Evolutionary conservation across 2,113 vertebrate species (phyloP).

Genomic region (Cnemophilus loriae): DNA sequence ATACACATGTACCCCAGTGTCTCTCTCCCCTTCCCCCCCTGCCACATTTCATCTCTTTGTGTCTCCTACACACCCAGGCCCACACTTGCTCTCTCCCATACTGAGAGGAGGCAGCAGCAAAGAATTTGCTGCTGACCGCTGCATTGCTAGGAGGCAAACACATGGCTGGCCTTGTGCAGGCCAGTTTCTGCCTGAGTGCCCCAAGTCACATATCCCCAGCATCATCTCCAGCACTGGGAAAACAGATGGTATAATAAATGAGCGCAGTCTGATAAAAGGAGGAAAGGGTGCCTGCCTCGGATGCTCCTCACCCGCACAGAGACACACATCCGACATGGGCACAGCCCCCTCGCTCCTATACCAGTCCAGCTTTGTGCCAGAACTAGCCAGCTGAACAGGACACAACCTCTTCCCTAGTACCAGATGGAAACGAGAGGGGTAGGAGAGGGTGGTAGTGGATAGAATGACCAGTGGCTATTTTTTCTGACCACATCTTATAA

Average conservation of each 20-base stretch:
- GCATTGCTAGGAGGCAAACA: conserved; percentile 67
- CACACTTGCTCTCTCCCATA: conserved; percentile 42
- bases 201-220: conserved; percentile 53
- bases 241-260: conserved; percentile 73
- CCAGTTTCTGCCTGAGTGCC: conserved; percentile 70
- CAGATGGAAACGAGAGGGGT: neutral
- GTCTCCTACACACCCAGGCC: conserved; percentile 48
- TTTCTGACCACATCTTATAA: neutral
- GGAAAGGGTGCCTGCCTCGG: conserved; percentile 41
- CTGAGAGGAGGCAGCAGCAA: conserved; percentile 58
- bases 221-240: conserved; percentile 65
- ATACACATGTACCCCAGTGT: neutral
- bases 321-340: neutral
- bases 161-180: conserved; percentile 65
- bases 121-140: conserved; percentile 70
- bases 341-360: neutral
- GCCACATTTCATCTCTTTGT: conserved; percentile 12
- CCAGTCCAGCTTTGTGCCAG: neutral
- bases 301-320: neutral
- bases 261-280: conserved; percentile 11
- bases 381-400: neutral
- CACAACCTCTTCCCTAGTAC: neutral
- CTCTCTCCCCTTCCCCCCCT: neutral
- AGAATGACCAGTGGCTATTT: neutral
- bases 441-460: neutral